Evolutionary conservation across 2,113 vertebrate genomes (phyloP).

Genomic region (Lepisosteus oculatus): DNA sequence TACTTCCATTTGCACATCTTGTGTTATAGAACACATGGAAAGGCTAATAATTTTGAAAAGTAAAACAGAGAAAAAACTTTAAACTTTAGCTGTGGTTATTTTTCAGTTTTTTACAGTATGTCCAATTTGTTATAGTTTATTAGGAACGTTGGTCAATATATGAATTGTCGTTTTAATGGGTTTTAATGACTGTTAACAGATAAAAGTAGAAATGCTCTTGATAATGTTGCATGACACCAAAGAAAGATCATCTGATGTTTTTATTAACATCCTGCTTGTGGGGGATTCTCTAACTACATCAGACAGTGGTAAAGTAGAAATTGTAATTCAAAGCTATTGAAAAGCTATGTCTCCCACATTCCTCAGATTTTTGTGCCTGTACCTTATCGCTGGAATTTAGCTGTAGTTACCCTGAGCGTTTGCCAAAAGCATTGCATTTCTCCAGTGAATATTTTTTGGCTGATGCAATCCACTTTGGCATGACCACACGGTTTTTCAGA

Average conservation of each 20-base stretch:
- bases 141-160: too few relatives aligned
- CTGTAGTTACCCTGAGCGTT: constrained; percentile 32
- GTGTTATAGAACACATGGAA: too few relatives aligned
- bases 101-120: too few relatives aligned
- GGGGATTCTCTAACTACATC: neutral
- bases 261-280: neutral
- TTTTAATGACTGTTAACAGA: neutral
- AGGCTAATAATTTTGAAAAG: too few relatives aligned
- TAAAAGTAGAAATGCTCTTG: neutral
- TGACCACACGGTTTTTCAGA: neutral
- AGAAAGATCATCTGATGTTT: neutral
- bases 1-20: too few relatives aligned
- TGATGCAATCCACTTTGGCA: neutral
- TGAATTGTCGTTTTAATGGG: too few relatives aligned
- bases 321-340: constrained; percentile 18
- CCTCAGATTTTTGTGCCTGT: constrained; percentile 36
- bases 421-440: constrained; percentile 11
- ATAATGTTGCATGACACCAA: neutral
- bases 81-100: too few relatives aligned
- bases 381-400: constrained; percentile 41
- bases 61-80: too few relatives aligned
- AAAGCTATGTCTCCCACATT: constrained; percentile 37
- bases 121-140: too few relatives aligned
- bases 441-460: neutral
- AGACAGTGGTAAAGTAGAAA: neutral